Evolutionary conservation across 2,797 vertebrate species (phyloP).

Genomic region (Pseudochromis fuscus): DNA sequence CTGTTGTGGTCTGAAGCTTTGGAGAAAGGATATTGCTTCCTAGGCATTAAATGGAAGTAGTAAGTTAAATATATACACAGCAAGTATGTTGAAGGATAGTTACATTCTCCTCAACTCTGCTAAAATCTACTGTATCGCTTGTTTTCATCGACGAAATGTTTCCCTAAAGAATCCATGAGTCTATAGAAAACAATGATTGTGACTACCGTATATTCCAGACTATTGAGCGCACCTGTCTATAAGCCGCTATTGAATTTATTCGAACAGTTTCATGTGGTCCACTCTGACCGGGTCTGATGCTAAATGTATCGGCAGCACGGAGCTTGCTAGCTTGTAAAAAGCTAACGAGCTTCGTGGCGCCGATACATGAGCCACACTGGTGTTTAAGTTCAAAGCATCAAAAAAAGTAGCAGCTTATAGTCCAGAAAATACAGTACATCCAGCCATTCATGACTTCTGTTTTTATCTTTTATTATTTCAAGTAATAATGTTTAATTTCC

Average conservation of each 20-base stretch:
- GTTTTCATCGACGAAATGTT: background rate
- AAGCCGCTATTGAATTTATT: no score
- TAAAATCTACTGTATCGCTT: background rate
- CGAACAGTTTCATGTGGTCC: no score
- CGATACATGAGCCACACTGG: no score
- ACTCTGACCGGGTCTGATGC: no score
- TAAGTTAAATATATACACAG: background rate
- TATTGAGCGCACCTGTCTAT: no score
- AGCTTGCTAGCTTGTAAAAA: no score
- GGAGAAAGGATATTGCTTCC: background rate
- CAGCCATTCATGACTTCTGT: background rate
- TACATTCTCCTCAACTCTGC: background rate
- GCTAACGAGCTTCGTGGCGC: no score
- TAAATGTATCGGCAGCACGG: no score
- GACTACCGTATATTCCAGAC: no score
- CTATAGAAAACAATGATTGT: background rate
- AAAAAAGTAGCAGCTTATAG: no score
- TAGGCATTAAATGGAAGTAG: background rate
- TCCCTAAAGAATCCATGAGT: background rate
- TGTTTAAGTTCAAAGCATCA: no score
- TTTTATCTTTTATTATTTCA: background rate
- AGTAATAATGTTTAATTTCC: background rate
- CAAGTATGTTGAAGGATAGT: background rate
- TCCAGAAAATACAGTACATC: no score
- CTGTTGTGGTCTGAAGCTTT: constrained; percentile 18